These are phyloP conservation scores for Lindbergichthys nudifrons DNA, from an alignment of 2,797 vertebrate species.

Conservation along the genomic window DNA sequence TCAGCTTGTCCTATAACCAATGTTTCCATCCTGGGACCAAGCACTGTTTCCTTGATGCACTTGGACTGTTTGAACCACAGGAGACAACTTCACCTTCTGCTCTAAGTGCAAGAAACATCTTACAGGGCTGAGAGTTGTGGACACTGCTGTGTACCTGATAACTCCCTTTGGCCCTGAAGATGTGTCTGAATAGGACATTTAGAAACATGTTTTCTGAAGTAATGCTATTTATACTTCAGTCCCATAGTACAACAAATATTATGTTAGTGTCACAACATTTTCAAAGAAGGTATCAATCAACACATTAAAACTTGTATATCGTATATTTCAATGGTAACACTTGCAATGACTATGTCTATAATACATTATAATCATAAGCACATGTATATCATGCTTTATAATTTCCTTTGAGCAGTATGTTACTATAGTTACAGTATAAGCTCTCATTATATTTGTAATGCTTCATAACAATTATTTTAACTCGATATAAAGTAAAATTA, in stretches of 20 bases:
- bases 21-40: constrained; percentile 9
- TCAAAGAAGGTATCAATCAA: background rate
- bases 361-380: too few relatives aligned
- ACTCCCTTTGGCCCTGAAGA: constrained; percentile 21
- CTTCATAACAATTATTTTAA: too few relatives aligned
- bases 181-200: constrained; percentile 5
- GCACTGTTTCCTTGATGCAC: constrained; percentile 16
- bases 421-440: too few relatives aligned
- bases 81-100: constrained; percentile 25
- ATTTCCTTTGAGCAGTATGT: too few relatives aligned
- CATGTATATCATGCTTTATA: too few relatives aligned
- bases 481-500: too few relatives aligned
- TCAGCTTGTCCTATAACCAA: constrained; percentile 31
- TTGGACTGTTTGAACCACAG: constrained; percentile 25
- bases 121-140: constrained; percentile 16
- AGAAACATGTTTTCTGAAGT: background rate
- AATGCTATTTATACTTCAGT: constrained; percentile 1
- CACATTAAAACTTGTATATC: background rate
- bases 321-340: background rate
- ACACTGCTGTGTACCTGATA: constrained; percentile 15
- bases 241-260: background rate
- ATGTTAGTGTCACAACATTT: background rate
- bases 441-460: too few relatives aligned
- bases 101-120: constrained; percentile 40
- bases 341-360: too few relatives aligned